These are phyloP conservation scores for Rotaria magnacalcarata DNA, from an alignment of 2,888 invertebrate species.

Conservation along the genomic window DNA sequence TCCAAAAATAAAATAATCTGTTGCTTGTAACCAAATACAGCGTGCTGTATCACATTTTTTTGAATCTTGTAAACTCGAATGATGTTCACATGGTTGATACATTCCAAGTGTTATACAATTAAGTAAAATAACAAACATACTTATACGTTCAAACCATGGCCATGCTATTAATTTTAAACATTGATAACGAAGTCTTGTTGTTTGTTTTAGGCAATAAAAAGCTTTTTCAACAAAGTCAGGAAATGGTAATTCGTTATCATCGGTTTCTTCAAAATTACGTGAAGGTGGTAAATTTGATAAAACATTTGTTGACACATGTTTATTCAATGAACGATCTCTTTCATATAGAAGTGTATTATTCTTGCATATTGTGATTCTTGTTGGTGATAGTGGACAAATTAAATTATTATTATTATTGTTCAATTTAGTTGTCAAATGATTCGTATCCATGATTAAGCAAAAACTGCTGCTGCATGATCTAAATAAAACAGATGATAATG, in stretches of 20 bases:
- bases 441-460: conserved; percentile 12
- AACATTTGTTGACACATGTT: conserved; percentile 20
- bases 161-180: conserved; percentile 92
- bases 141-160: conserved; percentile 99
- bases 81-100: conserved; percentile 82
- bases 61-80: neutral
- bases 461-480: neutral
- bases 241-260: conserved; percentile 68
- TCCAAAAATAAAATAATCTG: conserved; percentile 96
- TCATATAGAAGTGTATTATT: neutral
- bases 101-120: conserved; percentile 98
- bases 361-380: neutral
- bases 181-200: conserved; percentile 81
- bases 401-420: neutral
- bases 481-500: neutral
- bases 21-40: conserved; percentile 68
- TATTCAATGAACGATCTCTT: neutral
- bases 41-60: conserved; percentile 55
- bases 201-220: conserved; percentile 81
- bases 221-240: conserved; percentile 84
- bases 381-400: neutral
- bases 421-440: neutral
- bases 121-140: conserved; percentile 92
- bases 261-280: conserved; percentile 37
- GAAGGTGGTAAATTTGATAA: neutral